phyloP scores from a whole-genome alignment of 2,113 vertebrate genomes.

The Mustelus asterias region DNA sequence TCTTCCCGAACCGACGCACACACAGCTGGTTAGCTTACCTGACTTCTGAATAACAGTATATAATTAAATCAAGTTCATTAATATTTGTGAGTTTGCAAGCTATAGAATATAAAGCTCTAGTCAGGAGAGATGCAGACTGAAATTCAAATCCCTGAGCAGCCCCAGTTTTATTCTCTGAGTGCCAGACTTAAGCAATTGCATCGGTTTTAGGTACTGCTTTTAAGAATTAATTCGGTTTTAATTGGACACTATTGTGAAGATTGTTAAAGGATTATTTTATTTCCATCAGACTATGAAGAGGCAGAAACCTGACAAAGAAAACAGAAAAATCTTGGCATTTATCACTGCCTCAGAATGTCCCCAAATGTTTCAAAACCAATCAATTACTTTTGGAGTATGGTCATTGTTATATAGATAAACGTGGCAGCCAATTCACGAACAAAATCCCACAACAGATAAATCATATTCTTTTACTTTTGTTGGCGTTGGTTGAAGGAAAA shows the following conservation, averaged over 20 bases:
- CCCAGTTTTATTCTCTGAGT: neutral
- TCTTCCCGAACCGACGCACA: neutral
- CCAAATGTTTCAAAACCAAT: neutral
- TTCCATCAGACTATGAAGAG: neutral
- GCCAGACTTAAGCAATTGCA: neutral
- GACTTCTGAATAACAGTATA: neutral
- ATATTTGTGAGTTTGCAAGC: neutral
- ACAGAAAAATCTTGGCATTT: neutral
- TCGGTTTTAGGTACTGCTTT: neutral
- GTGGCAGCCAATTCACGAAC: neutral
- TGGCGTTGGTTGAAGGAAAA: neutral
- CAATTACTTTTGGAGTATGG: neutral
- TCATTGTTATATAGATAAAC: neutral
- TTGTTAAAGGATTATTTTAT: neutral
- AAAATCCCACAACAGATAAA: neutral
- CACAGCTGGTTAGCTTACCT: neutral
- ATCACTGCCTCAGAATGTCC: neutral
- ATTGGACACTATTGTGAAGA: neutral
- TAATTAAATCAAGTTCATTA: conserved; percentile 3
- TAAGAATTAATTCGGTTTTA: neutral
- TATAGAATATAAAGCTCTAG: neutral
- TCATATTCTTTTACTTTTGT: neutral
- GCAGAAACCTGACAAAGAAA: neutral
- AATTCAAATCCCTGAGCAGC: neutral
- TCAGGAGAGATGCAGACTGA: neutral